These are phyloP conservation scores for Hydropotes inermis DNA, from an alignment of 2,113 vertebrate species.

Conservation along the genomic window DNA sequence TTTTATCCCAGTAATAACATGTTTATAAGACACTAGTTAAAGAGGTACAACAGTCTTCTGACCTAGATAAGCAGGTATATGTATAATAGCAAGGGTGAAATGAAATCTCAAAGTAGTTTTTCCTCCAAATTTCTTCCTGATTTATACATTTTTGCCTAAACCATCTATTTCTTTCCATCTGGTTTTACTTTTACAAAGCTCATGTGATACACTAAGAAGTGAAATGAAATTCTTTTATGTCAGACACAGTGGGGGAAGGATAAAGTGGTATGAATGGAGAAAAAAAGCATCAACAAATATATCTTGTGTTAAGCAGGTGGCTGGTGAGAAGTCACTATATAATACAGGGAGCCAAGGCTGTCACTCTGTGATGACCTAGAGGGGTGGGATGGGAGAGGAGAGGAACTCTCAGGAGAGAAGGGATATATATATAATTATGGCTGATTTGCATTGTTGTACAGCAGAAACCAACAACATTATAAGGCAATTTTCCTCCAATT, in stretches of 20 bases:
- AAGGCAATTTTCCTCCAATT: not conserved
- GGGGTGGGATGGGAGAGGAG: not conserved
- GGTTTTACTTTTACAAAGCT: not conserved
- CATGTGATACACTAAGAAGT: not conserved
- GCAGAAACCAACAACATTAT: not conserved
- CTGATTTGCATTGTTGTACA: not conserved
- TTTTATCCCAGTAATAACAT: constrained; percentile 1
- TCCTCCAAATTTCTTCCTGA: not conserved
- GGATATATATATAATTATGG: not conserved
- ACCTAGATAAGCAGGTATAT: not conserved
- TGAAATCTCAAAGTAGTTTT: not conserved
- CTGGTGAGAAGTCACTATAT: not conserved
- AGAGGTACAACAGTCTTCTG: not conserved
- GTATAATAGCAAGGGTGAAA: not conserved
- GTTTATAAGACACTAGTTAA: constrained; percentile 14
- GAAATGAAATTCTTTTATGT: not conserved
- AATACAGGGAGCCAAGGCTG: not conserved
- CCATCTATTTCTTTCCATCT: not conserved
- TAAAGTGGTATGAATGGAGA: not conserved
- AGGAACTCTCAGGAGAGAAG: not conserved
- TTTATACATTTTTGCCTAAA: not conserved
- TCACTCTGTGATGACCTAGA: not conserved
- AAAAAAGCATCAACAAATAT: not conserved
- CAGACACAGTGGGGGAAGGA: not conserved
- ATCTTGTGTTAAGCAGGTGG: not conserved